Conservation (phyloP, 1,140 invertebrate genomes). For the Brachionus plicatilis region DNA sequence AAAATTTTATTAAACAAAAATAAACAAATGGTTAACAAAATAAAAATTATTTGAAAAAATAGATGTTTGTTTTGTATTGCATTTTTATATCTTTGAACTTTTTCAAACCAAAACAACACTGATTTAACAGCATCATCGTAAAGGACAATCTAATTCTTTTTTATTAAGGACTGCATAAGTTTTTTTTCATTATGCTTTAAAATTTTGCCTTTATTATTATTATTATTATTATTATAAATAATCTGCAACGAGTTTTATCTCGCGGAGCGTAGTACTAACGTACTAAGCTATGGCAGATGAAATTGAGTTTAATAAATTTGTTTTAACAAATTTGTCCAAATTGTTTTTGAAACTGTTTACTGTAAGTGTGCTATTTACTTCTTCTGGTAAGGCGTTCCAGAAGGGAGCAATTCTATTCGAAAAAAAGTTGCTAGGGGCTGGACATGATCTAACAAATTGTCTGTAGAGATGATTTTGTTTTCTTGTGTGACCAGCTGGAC, state of each 20-base stretch:
- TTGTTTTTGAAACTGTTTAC: not conserved
- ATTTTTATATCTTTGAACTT: too few species aligned
- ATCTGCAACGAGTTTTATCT: not conserved
- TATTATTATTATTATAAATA: not conserved
- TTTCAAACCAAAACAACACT: too few species aligned
- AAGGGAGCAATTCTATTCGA: not conserved
- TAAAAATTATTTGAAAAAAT: too few species aligned
- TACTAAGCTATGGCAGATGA: not conserved
- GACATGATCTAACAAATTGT: not conserved
- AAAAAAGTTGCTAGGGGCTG: not conserved
- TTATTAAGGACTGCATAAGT: too few species aligned
- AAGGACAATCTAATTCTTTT: too few species aligned
- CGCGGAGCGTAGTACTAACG: not conserved
- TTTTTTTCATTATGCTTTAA: too few species aligned
- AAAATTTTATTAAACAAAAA: too few species aligned
- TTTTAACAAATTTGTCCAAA: not conserved
- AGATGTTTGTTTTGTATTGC: too few species aligned
- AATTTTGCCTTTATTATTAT: too few species aligned
- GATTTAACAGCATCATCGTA: too few species aligned
- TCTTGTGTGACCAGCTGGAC: not conserved
- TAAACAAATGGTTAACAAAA: too few species aligned
- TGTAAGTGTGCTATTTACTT: not conserved
- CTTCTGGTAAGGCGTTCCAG: constrained; percentile 4
- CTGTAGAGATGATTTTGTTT: constrained; percentile 7
- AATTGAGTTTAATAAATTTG: not conserved